Evolutionary conservation across 2,888 invertebrate species (phyloP).

Genomic region (Cyaniris semiargus): DNA sequence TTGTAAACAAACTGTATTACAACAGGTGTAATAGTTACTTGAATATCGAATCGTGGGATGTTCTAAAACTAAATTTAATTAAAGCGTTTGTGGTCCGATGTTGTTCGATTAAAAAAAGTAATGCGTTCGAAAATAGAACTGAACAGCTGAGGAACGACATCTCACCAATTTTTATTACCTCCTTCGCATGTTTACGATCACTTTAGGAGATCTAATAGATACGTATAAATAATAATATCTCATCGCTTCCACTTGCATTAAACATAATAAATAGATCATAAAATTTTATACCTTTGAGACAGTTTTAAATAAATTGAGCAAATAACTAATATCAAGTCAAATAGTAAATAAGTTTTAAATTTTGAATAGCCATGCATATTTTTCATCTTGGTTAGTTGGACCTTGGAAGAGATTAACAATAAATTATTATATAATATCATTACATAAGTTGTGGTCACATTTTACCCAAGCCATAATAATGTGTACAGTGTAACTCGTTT

Average conservation of each 20-base stretch:
- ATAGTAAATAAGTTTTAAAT: background rate
- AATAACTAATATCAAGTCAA: background rate
- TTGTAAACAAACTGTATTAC: constrained; percentile 16
- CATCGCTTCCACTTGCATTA: constrained; percentile 25
- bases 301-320: background rate
- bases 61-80: constrained; percentile 45
- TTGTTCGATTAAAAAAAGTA: constrained; percentile 73
- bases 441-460: background rate
- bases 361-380: too few species aligned
- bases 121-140: constrained; percentile 74
- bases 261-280: constrained; percentile 20
- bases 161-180: constrained; percentile 74
- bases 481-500: background rate
- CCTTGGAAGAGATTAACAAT: background rate
- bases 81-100: constrained; percentile 56
- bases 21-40: constrained; percentile 40
- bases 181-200: constrained; percentile 76
- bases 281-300: constrained; percentile 8
- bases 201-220: constrained; percentile 79
- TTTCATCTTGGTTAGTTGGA: too few species aligned
- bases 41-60: constrained; percentile 34
- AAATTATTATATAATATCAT: background rate
- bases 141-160: constrained; percentile 78
- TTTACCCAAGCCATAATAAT: background rate
- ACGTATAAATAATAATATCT: constrained; percentile 64